Evolutionary conservation across 2,888 invertebrate genomes (phyloP).

Genomic region (Amphipoea lucens): DNA sequence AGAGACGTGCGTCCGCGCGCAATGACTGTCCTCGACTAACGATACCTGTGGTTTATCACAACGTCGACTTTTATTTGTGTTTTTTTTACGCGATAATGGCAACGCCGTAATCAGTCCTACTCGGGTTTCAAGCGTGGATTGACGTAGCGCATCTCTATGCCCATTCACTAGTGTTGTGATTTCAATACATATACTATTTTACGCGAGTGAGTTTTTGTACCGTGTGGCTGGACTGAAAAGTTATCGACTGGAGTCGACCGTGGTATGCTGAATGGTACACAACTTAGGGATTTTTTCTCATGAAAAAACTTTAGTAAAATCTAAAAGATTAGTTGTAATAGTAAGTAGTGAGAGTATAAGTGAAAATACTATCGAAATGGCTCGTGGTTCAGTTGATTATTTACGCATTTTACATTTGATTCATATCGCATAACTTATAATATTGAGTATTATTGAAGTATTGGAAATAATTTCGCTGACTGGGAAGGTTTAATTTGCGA

Average conservation of each 20-base stretch:
- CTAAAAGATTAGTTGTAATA: slow-evolving; percentile 2
- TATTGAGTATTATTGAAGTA: neutral
- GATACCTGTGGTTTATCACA: slow-evolving; percentile 68
- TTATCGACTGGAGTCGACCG: slow-evolving; percentile 37
- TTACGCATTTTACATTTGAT: slow-evolving; percentile 12
- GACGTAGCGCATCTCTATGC: slow-evolving; percentile 72
- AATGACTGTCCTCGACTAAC: slow-evolving; percentile 58
- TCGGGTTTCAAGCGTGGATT: slow-evolving; percentile 73
- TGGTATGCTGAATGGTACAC: slow-evolving; percentile 54
- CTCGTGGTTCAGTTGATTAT: slow-evolving; percentile 26
- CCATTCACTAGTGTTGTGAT: slow-evolving; percentile 61
- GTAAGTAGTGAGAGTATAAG: slow-evolving; percentile 22
- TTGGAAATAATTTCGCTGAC: neutral
- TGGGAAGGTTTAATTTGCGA: neutral
- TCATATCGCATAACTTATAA: neutral
- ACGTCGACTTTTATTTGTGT: slow-evolving; percentile 78
- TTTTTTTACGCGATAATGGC: slow-evolving; percentile 82
- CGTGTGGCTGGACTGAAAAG: slow-evolving; percentile 39
- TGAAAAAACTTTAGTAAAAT: slow-evolving; percentile 23
- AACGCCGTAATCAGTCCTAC: slow-evolving; percentile 78
- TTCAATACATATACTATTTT: slow-evolving; percentile 51
- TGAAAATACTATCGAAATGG: slow-evolving; percentile 21
- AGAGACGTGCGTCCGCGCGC: slow-evolving; percentile 58
- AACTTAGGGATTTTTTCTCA: slow-evolving; percentile 8
- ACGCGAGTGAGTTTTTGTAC: slow-evolving; percentile 58